Percentiles rank a stretch among this genome's conserved stretches.
Conservation (phyloP, 2,113 vertebrate species). For the Octodon degus region DNA sequence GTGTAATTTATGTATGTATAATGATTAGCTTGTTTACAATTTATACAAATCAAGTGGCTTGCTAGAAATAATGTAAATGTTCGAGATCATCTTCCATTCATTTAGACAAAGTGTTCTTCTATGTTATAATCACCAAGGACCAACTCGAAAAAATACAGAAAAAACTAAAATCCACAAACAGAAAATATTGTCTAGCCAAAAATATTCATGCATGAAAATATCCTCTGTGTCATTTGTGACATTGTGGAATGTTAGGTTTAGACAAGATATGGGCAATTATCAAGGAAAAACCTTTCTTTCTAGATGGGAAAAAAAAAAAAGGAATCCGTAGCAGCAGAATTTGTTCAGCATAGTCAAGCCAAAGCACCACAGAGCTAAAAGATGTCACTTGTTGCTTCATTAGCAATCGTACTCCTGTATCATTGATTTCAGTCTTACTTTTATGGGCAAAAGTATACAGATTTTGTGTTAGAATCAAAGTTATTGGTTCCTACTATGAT, state of each 20-base stretch:
- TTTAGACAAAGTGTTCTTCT: background rate
- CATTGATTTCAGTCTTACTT: background rate
- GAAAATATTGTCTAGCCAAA: background rate
- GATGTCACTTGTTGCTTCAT: background rate
- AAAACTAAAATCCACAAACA: background rate
- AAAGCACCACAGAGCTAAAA: background rate
- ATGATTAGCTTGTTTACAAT: slow-evolving; percentile 58
- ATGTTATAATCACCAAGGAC: background rate
- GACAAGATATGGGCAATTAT: background rate
- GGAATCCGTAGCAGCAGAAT: background rate
- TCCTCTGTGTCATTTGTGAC: background rate
- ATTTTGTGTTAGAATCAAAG: background rate
- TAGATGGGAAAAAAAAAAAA: slow-evolving; percentile 13
- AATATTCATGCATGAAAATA: background rate
- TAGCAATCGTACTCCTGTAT: background rate
- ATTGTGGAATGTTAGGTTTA: background rate
- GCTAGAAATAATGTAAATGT: slow-evolving; percentile 34
- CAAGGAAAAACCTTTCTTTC: background rate
- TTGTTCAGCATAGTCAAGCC: background rate
- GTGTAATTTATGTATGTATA: background rate
- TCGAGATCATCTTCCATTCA: background rate
- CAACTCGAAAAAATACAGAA: background rate
- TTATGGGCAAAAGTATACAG: background rate
- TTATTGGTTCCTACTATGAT: background rate
- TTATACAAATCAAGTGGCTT: slow-evolving; percentile 21